phyloP scores from a whole-genome alignment of 2,797 vertebrate genomes.

The Anguilla anguilla region DNA sequence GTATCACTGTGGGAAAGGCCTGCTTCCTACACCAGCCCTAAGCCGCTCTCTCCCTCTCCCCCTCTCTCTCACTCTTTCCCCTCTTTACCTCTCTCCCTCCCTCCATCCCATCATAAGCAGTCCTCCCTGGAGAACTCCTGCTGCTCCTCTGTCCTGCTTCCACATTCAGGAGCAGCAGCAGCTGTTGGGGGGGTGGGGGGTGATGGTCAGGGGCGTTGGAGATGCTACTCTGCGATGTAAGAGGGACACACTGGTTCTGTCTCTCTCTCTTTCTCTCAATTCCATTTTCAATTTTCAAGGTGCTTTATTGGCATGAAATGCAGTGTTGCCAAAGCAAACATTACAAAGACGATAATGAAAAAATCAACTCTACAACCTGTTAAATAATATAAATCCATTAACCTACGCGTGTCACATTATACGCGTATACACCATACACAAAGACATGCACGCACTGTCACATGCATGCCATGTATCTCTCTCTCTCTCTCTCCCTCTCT shows the following conservation, averaged over 20 bases:
- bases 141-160: not conserved
- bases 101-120: constrained; percentile 15
- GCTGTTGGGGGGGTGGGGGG: not conserved
- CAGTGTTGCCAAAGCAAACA: not conserved
- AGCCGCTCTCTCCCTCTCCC: not conserved
- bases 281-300: too few species aligned
- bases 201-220: constrained; percentile 30
- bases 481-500: not conserved
- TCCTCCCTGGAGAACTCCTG: not conserved
- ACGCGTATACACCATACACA: too few species aligned
- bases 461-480: too few species aligned
- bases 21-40: not conserved
- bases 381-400: too few species aligned
- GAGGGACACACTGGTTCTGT: constrained; percentile 3
- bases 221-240: not conserved
- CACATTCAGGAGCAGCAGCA: constrained; percentile 11
- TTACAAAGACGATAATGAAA: too few species aligned
- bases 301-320: too few species aligned
- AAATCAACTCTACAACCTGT: too few species aligned
- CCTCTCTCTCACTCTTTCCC: not conserved
- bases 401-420: too few species aligned
- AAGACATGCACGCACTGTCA: too few species aligned
- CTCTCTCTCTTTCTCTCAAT: not conserved
- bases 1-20: constrained; percentile 1
- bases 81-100: not conserved